Evolutionary conservation across 2,113 vertebrate species (phyloP), one percentile per base, ranked within the genome.

Genomic region (Arothron firmamentum): DNA sequence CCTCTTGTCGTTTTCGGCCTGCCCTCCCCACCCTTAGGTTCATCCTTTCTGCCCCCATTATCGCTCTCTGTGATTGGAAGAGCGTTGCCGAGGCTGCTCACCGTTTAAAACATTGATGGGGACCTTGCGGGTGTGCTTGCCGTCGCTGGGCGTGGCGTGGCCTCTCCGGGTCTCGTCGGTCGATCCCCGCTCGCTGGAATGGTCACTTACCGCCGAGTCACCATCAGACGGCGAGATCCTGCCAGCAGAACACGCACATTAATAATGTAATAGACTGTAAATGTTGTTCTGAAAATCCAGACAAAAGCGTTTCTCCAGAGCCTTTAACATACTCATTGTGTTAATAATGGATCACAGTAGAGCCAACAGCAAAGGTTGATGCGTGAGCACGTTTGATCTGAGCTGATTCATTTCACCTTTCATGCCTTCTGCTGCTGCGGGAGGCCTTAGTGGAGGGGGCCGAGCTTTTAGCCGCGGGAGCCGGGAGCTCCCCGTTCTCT

Each of bases 221-320:
- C 92, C 93, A 61, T 98, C 95, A 3, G 95, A 97, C 0, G 96
- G 95, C 0, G 93, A 96, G 81, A 98, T 88, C 83, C 96, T 98
- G 79, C 62, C 63, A 67, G 28, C 52, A 66, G 43, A 81, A 76
- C 52, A 71, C 31, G 58, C 70, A 75, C 47, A 82, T 78, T 21
- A 86, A 87, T 77, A 83, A 84, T 74, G 56, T 43, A 86, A 59
- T 28, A 16, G 14, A 63, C 25, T 46, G 47, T 60, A n/a, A n/a
- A n/a, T 0, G 52, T 73, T 64, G 68, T 46, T 48, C 18, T 59
- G 56, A 58, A 76, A 52, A 28, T 34, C 28, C 56, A 54, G 60
- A 60, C 69, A 72, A 13, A 76, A 59, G 51, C 54, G 52, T 42
- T 43, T 23, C 21, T 23, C 21, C 21, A 3, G 45, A 45, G 34